Evolutionary conservation across 2,888 invertebrate species (phyloP), one percentile per base, ranked within the genome.

Genomic region (Drosophila fungiperda): DNA sequence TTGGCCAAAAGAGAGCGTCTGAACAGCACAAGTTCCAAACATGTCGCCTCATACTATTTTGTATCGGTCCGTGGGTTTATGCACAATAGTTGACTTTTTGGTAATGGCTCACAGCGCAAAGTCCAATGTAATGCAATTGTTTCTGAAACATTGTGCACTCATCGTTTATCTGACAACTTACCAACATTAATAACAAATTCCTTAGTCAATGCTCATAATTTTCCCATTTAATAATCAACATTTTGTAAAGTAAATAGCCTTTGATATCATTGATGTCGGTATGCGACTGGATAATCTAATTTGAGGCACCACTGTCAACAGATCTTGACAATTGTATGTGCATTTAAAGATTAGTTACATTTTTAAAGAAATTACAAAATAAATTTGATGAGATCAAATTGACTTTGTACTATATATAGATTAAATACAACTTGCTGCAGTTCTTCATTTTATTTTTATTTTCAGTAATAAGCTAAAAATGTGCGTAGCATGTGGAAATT

Each of bases 181-280:
- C 53, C 65, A 73, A 77, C 65, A 77, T 66, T 59, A 76, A 68
- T 77, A 68, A 71, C 65, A 73, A 83, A 86, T 86, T 86, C 72
- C 76, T 78, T 72, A 68, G 58, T 58, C 65, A 67, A 57, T 76
- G 65, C 65, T 64, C 78, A 84, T 79, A 69, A 84, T 82, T 87
- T 77, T 75, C 63, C 32, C 83, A 66, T 78, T 86, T 86, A 83
- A 67, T 69, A 84, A 68, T 65, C 49, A 62, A 60, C 54, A 72
- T 65, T 70, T 65, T 80, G 68, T 66, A 71, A 76, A 76, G 82
- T 82, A 78, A 85, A 85, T 82, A 87, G 79, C 73, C 69, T 48
- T 73, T 73, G 57, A 40, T 54, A 26, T 11, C 38, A 49, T 73
- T 73, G 53, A 38, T 54, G 26, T 11, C 32, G 33, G 33, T 48